phyloP scores from a whole-genome alignment of 2,797 vertebrate genomes.

The Pagetopsis macropterus region DNA sequence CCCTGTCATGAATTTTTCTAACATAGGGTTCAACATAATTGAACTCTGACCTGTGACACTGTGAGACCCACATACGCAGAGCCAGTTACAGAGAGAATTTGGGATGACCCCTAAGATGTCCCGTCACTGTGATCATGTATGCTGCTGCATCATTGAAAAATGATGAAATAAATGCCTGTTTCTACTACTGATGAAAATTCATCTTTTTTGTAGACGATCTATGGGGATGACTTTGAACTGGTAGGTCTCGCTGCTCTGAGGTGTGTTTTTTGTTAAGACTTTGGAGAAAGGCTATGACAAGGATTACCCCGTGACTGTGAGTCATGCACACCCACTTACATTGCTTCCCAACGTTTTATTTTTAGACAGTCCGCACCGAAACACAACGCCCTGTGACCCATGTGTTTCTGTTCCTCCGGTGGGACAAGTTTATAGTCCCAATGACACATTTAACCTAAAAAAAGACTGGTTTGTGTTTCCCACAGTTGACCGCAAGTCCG shows the following conservation, averaged over 20 bases:
- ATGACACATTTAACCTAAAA: not conserved
- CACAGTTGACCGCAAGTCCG: not conserved
- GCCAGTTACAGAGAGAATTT: not conserved
- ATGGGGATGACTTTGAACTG: constrained; percentile 32
- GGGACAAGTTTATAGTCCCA: constrained; percentile 26
- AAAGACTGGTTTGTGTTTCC: not conserved
- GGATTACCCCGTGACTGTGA: constrained; percentile 57
- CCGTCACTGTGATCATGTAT: not conserved
- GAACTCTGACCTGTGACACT: not conserved
- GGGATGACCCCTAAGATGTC: not conserved
- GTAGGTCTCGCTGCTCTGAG: constrained; percentile 20
- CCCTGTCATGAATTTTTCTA: too few relatives aligned
- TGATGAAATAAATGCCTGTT: not conserved
- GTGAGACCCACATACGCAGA: not conserved
- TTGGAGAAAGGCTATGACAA: constrained; percentile 34
- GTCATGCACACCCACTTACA: constrained; percentile 63
- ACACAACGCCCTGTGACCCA: constrained; percentile 32
- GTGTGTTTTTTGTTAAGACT: constrained; percentile 49
- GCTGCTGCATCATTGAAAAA: not conserved
- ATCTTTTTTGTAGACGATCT: constrained; percentile 41
- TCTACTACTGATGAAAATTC: not conserved
- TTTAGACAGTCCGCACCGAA: constrained; percentile 43
- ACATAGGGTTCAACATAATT: too few relatives aligned
- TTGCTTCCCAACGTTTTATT: constrained; percentile 64
- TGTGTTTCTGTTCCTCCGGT: not conserved